Evolutionary conservation across 2,888 invertebrate species (phyloP).

Genomic region (Erebia ligea): DNA sequence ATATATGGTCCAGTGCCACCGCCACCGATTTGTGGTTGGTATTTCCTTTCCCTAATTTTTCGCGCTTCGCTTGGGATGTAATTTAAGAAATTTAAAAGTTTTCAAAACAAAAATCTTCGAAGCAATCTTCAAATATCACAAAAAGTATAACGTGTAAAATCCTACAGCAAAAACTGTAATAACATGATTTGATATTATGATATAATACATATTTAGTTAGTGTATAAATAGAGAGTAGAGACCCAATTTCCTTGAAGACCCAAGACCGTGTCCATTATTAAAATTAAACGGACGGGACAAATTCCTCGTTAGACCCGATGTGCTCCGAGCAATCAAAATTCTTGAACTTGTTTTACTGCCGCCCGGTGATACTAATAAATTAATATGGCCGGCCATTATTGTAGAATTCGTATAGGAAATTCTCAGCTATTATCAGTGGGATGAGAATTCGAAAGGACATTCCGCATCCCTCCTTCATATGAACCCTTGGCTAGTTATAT

Average conservation of each 20-base stretch:
- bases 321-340: conserved; percentile 62
- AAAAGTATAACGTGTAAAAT: no score
- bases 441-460: conserved; percentile 11
- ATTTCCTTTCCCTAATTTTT: conserved; percentile 12
- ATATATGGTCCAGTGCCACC: conserved; percentile 21
- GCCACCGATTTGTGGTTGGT: conserved; percentile 16
- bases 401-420: conserved; percentile 18
- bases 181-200: background rate
- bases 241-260: conserved; percentile 22
- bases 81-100: background rate
- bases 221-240: background rate
- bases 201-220: no score
- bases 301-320: conserved; percentile 45
- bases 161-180: background rate
- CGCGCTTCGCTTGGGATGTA: background rate
- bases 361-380: conserved; percentile 32
- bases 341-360: conserved; percentile 52
- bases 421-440: conserved; percentile 11
- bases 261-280: conserved; percentile 28
- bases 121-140: background rate
- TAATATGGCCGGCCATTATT: conserved; percentile 15
- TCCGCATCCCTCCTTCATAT: conserved; percentile 2
- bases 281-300: conserved; percentile 39
- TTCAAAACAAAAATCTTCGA: background rate
- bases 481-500: background rate